Percentiles rank a stretch among this genome's conserved stretches.
phyloP scores from a whole-genome alignment of 1,140 invertebrate genomes.

The Homarus americanus region DNA sequence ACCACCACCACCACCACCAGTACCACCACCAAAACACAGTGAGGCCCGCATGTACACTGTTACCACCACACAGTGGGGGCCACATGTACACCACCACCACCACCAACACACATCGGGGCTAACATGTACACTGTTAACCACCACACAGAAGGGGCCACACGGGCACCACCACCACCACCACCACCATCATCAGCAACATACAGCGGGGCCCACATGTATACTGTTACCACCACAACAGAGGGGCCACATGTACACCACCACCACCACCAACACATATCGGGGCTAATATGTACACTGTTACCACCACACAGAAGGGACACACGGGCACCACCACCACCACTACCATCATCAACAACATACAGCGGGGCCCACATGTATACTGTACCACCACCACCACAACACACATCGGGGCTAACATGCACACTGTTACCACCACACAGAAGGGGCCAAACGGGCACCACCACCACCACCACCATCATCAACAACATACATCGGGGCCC shows the following conservation, averaged over 20 bases:
- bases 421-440: neutral
- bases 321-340: neutral
- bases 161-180: neutral
- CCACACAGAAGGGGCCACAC: neutral
- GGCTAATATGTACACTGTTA: too few species aligned
- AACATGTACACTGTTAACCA: too few species aligned
- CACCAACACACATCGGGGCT: too few species aligned
- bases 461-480: neutral
- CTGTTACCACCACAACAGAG: neutral
- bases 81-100: too few species aligned
- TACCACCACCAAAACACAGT: too few species aligned
- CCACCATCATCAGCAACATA: neutral
- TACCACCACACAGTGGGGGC: neutral
- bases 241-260: too few species aligned
- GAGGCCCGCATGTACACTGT: neutral
- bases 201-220: too few species aligned
- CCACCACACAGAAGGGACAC: neutral
- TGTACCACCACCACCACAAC: constrained; percentile 1
- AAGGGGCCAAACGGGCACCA: neutral
- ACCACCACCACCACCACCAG: neutral
- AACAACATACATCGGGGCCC: neutral
- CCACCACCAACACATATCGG: neutral
- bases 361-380: neutral
- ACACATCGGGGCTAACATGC: too few species aligned
- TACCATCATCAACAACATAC: neutral